Evolutionary conservation across 2,888 invertebrate genomes (phyloP).

Genomic region (Clitarchus hookeri): DNA sequence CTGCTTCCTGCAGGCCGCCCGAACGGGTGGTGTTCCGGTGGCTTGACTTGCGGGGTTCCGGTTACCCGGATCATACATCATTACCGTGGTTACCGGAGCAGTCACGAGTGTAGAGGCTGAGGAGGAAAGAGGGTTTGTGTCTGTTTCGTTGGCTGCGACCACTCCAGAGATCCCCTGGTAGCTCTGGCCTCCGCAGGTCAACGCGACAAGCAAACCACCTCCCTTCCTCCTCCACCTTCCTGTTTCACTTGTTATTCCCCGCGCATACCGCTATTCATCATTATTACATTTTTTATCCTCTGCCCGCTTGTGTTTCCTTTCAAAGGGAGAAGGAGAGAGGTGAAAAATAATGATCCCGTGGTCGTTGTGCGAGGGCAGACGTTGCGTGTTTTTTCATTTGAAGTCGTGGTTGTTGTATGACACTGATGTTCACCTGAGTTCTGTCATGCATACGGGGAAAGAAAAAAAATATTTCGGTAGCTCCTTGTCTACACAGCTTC

Average conservation of each 20-base stretch:
- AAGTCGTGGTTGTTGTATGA: no score
- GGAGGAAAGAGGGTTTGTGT: background rate
- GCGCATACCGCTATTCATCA: background rate
- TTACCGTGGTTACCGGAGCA: slow-evolving; percentile 25
- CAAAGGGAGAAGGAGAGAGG: background rate
- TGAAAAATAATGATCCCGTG: slow-evolving; percentile 4
- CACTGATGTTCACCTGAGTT: no score
- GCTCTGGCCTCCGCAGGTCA: background rate
- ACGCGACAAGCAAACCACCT: background rate
- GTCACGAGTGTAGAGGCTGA: background rate
- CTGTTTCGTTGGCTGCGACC: background rate
- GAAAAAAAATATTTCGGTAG: no score
- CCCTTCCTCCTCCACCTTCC: background rate
- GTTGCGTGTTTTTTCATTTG: no score
- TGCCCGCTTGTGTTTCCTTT: background rate
- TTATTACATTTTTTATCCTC: slow-evolving; percentile 1
- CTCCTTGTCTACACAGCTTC: no score
- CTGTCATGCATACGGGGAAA: no score
- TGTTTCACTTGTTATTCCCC: background rate
- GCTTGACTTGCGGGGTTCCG: background rate
- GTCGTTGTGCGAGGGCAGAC: no score
- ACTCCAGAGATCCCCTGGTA: background rate
- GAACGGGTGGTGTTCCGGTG: background rate
- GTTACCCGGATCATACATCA: slow-evolving; percentile 19
- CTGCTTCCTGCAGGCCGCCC: background rate